Conservation (phyloP, 2,113 vertebrate genomes). For the Phyllostomus discolor region DNA sequence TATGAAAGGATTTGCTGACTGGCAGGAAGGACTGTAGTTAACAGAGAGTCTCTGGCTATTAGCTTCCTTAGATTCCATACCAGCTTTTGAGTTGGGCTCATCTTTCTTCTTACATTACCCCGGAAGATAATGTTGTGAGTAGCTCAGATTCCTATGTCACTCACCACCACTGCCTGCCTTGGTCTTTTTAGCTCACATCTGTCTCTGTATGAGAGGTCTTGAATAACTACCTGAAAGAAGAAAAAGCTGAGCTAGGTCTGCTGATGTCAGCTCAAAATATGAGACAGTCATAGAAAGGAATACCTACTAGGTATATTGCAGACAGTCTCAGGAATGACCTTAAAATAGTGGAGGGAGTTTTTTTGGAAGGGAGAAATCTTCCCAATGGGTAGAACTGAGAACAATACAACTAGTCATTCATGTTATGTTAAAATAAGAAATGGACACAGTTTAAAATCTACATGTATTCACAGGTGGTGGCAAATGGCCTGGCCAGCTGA, state of each 20-base stretch:
- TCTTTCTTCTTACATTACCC: neutral
- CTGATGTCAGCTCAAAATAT: neutral
- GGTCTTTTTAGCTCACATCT: neutral
- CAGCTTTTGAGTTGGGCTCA: neutral
- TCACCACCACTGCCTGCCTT: neutral
- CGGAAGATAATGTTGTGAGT: neutral
- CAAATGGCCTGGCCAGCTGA: neutral
- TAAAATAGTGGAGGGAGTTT: neutral
- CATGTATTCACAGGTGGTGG: neutral
- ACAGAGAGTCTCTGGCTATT: neutral
- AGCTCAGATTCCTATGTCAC: neutral
- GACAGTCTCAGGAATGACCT: neutral
- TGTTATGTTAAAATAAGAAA: neutral
- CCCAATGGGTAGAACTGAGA: neutral
- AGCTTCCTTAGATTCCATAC: neutral
- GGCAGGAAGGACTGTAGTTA: neutral
- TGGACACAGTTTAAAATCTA: neutral
- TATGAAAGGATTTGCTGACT: neutral
- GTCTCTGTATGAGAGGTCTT: neutral
- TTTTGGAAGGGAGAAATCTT: neutral
- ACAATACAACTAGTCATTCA: neutral
- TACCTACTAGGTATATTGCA: neutral
- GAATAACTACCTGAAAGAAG: neutral
- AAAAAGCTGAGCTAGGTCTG: neutral
- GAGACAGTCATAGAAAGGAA: neutral